These are phyloP conservation scores for Phymorhynchus buccinoides DNA, from an alignment of 1,140 invertebrate species.

Conservation along the genomic window DNA sequence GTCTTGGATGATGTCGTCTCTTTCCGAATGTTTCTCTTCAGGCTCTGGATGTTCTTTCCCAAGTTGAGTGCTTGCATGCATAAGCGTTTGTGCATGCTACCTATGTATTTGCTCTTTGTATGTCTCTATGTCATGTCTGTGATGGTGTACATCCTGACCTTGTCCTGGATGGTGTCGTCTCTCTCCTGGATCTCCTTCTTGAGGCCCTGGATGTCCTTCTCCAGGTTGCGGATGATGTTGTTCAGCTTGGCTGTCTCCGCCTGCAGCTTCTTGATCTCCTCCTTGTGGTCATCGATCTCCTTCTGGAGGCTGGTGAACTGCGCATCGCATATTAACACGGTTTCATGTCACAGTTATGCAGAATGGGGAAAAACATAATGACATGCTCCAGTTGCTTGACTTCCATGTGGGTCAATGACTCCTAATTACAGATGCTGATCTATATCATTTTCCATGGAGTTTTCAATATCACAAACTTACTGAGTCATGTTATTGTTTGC, in stretches of 20 bases:
- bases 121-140: background rate
- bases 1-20: too few relatives aligned
- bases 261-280: conserved; percentile 81
- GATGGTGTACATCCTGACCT: conserved; percentile 69
- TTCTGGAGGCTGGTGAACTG: conserved; percentile 77
- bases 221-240: conserved; percentile 82
- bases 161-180: conserved; percentile 86
- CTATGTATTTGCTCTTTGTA: too few relatives aligned
- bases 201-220: conserved; percentile 75
- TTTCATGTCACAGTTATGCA: too few relatives aligned
- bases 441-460: too few relatives aligned
- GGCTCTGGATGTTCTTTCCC: too few relatives aligned
- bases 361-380: too few relatives aligned
- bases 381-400: too few relatives aligned
- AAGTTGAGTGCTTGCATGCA: background rate
- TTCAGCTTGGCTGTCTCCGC: conserved; percentile 81
- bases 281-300: conserved; percentile 83
- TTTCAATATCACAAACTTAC: too few relatives aligned
- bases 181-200: conserved; percentile 81
- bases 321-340: conserved; percentile 20
- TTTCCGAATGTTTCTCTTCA: too few relatives aligned
- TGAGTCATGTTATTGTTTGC: too few relatives aligned
- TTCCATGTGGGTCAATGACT: too few relatives aligned
- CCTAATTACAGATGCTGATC: too few relatives aligned
- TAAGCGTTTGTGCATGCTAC: background rate